Base-by-base conservation (phyloP, 2,113 vertebrate species). In the Osmerus mordax region DNA sequence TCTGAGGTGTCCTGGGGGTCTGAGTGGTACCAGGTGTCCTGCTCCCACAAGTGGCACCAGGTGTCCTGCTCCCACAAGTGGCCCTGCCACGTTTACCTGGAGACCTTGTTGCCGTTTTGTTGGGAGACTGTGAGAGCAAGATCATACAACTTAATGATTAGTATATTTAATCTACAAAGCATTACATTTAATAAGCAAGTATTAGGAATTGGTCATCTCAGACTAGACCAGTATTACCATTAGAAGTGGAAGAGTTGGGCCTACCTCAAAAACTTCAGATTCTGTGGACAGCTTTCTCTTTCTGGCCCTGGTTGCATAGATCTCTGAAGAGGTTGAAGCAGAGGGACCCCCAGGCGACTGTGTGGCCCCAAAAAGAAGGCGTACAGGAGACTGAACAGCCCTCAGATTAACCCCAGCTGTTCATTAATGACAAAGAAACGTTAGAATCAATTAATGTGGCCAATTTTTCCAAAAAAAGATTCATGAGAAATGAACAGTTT, bases 311-410 rank as follows among this genome's bases (percentile, higher is more conserved):
- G 52, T 79, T 66, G 23, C 69, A 71, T 23, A 56, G 4, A 82
- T 83, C 61, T 3, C 69, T 19, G 83, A 87, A 58, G 70, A 85
- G 56, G 73, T 73, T 18, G 73, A 75, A 7, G 75, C 56, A 6
- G 29, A 75, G 5, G 75, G 59, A 6, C 36, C 55, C 36, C 7
- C 11, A 23, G 95, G 91, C 12, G 91, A 93, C 60, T 63, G 78
- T 11, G 94, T 83, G 1, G 94, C 95, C n/a, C 95, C 95, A 67
- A 99, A 99, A 62, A 98, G 92, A 75, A 99, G 92, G 7, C 89
- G 93, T 86, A 92, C 91, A 14, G 96, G 96, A 76, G 96, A 97
- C 14, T 60, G 90, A 18, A 94, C 81, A 0, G 67, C 36, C 71
- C 80, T 84, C 0, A 78, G 59, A 21, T 89, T 73, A 51, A 90